These are phyloP conservation scores for Ctenoplectra terminalis DNA, from an alignment of 1,140 invertebrate species.

Conservation along the genomic window DNA sequence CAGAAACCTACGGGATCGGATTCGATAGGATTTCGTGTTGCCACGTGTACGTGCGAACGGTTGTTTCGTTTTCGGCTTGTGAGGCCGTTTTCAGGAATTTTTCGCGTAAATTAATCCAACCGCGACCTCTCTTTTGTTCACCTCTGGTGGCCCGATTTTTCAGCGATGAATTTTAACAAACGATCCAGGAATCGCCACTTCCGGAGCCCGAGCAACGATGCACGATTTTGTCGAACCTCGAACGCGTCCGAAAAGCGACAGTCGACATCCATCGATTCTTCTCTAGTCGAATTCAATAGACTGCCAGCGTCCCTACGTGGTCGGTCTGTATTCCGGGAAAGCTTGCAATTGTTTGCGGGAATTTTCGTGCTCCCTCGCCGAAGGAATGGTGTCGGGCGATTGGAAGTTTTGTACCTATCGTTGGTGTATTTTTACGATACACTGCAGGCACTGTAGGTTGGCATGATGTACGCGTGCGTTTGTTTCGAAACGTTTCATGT, in stretches of 20 bases:
- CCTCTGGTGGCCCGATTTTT: conserved; percentile 13
- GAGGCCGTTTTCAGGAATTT: conserved; percentile 32
- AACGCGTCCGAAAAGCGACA: neutral
- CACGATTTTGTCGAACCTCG: conserved; percentile 4
- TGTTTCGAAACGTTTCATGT: too few relatives aligned
- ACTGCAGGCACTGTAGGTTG: neutral
- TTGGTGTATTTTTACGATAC: neutral
- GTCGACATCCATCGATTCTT: conserved; percentile 19
- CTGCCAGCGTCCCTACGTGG: neutral
- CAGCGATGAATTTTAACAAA: conserved; percentile 30
- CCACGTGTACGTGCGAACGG: neutral
- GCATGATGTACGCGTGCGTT: neutral
- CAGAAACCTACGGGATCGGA: conserved; percentile 38
- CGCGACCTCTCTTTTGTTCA: conserved; percentile 4
- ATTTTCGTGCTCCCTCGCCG: neutral
- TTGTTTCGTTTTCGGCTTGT: neutral
- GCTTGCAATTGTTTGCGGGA: conserved; percentile 20
- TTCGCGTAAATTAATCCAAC: conserved; percentile 54
- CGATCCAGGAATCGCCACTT: conserved; percentile 22
- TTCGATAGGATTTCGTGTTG: conserved; percentile 45
- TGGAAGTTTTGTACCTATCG: neutral
- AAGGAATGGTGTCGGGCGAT: neutral
- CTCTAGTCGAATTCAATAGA: conserved; percentile 16
- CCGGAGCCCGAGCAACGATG: neutral
- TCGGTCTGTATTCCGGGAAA: conserved; percentile 3